Conservation (phyloP, 2,888 invertebrate genomes). For the Electrophaes corylata region DNA sequence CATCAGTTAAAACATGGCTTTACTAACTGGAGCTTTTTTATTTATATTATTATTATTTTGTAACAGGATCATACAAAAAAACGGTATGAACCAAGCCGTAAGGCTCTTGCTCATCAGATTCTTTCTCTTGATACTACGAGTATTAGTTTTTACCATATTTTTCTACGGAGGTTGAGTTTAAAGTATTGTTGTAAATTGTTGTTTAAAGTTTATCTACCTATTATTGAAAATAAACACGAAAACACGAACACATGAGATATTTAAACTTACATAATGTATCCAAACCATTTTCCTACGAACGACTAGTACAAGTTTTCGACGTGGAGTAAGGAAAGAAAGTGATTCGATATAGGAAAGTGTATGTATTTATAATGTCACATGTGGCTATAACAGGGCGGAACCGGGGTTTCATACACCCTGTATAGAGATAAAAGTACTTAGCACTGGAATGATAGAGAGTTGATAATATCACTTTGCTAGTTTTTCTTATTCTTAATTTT, state of each 20-base stretch:
- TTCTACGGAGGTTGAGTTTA: no score
- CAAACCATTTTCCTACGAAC: constrained; percentile 54
- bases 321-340: constrained; percentile 60
- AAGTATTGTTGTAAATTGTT: no score
- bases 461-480: constrained; percentile 26
- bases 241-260: no score
- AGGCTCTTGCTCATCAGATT: no score
- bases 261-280: constrained; percentile 62
- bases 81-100: no score
- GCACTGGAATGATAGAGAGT: constrained; percentile 46
- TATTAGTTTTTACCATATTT: no score
- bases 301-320: constrained; percentile 38
- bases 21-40: no score
- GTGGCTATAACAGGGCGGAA: constrained; percentile 49
- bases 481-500: no score
- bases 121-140: no score
- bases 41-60: neutral
- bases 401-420: constrained; percentile 52
- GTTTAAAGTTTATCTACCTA: no score
- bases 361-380: constrained; percentile 41
- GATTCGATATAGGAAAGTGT: constrained; percentile 38
- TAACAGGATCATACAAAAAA: no score
- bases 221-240: no score
- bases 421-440: constrained; percentile 53
- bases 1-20: neutral